Conservation (phyloP, 2,888 invertebrate genomes). For the Tillus elongatus region DNA sequence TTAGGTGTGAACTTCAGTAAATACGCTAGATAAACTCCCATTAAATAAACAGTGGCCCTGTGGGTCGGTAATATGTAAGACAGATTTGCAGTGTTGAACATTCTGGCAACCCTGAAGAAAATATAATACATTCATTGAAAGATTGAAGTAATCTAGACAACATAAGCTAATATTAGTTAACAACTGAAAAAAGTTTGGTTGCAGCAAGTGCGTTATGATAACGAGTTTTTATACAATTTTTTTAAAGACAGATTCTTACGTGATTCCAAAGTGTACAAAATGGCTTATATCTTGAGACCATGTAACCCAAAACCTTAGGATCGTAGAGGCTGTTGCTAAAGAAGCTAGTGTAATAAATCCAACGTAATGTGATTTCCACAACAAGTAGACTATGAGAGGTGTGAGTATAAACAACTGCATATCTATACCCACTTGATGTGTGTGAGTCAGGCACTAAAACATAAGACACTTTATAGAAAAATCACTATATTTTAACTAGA, state of each 20-base stretch:
- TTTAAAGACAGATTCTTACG: slow-evolving; percentile 52
- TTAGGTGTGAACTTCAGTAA: too few species aligned
- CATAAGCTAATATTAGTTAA: neutral
- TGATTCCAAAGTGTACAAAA: slow-evolving; percentile 55
- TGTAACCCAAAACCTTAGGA: slow-evolving; percentile 50
- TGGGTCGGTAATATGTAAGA: slow-evolving; percentile 57
- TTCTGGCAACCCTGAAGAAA: slow-evolving; percentile 47
- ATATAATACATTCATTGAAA: slow-evolving; percentile 6
- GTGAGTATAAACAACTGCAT: slow-evolving; percentile 55
- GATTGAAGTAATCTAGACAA: neutral
- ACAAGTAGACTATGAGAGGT: slow-evolving; percentile 46
- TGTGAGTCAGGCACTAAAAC: slow-evolving; percentile 54
- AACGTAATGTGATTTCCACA: slow-evolving; percentile 49
- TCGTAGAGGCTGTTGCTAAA: slow-evolving; percentile 47
- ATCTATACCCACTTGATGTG: slow-evolving; percentile 60
- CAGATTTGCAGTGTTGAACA: slow-evolving; percentile 55
- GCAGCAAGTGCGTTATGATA: too few species aligned
- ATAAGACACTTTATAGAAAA: too few species aligned
- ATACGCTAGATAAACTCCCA: slow-evolving; percentile 53
- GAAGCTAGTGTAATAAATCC: slow-evolving; percentile 41
- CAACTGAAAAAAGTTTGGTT: neutral
- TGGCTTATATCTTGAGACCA: slow-evolving; percentile 49
- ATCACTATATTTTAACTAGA: too few species aligned
- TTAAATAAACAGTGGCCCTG: slow-evolving; percentile 54
- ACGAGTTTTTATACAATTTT: neutral